These are phyloP conservation scores for Oryctolagus cuniculus DNA, from an alignment of 2,113 vertebrate genomes.

Conservation along the genomic window mOryCun1.1 NC_091445.1:8463501-8464000, in stretches of 20 bases:
- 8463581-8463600: background rate
- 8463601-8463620: background rate
- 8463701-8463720: background rate
- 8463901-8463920: background rate
- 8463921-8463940: background rate
- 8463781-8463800: background rate
- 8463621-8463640: background rate
- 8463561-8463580: background rate
- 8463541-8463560: background rate
- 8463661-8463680: background rate
- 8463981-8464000: background rate
- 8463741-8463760: background rate
- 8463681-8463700: background rate
- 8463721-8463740: background rate
- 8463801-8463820: background rate
- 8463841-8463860: slow-evolving; percentile 12
- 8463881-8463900: background rate
- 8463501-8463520: background rate
- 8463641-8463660: background rate
- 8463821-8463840: background rate
- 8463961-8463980: background rate
- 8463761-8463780: background rate
- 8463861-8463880: background rate
- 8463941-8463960: background rate
- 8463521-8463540: background rate